These are phyloP conservation scores for Coleophora deauratella DNA, from an alignment of 2,888 invertebrate genomes.

Conservation along the genomic window DNA sequence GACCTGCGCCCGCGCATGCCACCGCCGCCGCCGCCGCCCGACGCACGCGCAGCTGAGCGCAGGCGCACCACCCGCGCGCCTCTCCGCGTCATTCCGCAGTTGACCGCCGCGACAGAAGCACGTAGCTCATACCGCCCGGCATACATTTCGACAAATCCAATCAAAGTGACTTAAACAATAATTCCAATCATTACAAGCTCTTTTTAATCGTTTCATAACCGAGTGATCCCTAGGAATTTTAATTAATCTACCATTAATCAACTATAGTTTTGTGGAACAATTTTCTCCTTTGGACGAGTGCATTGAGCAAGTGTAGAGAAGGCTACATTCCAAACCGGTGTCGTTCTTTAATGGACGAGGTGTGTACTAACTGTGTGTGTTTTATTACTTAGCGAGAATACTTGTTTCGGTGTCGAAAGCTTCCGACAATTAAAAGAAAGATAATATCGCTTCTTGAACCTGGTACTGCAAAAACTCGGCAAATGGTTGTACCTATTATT, in stretches of 20 bases:
- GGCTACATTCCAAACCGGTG: conserved; percentile 72
- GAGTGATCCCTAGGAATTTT: conserved; percentile 27
- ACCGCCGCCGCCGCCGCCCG: no score
- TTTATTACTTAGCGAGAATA: conserved; percentile 42
- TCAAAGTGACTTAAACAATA: conserved; percentile 22
- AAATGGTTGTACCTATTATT: no score
- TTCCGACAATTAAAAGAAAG: conserved; percentile 24
- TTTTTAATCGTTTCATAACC: conserved; percentile 24
- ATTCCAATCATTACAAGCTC: conserved; percentile 29
- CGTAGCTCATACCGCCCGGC: conserved; percentile 25
- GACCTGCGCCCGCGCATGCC: no score
- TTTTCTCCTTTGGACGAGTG: conserved; percentile 17
- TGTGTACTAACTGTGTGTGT: conserved; percentile 60
- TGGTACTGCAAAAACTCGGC: no score
- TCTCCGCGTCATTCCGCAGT: conserved; percentile 41
- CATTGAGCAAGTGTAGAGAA: conserved; percentile 56
- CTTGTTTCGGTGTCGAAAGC: conserved; percentile 30
- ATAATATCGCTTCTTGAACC: conserved; percentile 25
- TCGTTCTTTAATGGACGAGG: conserved; percentile 67
- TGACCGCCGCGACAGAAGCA: conserved; percentile 32
- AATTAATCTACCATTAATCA: conserved; percentile 13
- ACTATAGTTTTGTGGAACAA: neutral
- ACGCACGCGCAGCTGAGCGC: neutral
- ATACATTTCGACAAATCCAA: conserved; percentile 24
- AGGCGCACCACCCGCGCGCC: conserved; percentile 29